Base-by-base conservation (phyloP, 2,797 vertebrate species). In the Allobates femoralis region DNA sequence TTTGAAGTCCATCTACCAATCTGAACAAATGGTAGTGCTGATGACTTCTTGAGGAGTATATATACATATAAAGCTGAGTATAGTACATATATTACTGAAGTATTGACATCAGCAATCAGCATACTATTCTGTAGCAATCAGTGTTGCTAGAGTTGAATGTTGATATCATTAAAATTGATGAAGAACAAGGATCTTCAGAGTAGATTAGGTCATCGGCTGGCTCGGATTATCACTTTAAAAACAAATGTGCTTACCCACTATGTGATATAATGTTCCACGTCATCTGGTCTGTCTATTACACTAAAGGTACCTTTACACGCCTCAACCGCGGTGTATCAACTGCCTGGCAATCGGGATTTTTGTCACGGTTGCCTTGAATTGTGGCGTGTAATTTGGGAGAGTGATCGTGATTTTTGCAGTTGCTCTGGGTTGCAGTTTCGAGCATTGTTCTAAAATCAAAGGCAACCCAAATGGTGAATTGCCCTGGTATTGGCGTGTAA, bases 91-190 rank as follows among this genome's bases (percentile, higher is more conserved):
- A n/a, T n/a, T n/a, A 10, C 18, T 79, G 32, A 46, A 79, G 46
- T 64, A 64, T 79, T 64, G 64, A 30, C 58, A 58, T 41, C 15
- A 64, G 78, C 34, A 50, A 79, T 79, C 34, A 64, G 56, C 1
- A 46, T 28, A 16, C 30, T 1, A 18, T 79, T 64, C n/a, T 64
- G 1, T 28, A 10, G 78, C 8, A 64, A 64, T 50, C 56, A 64
- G 30, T 18, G 18, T 15, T 18, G n/a, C 28, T 50, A 30, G 34
- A 32, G 58, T 30, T 64, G n/a, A 28, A 6, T 64, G 34, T 50
- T 64, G 34, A 46, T 26, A 30, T 78, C 34, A 73, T 26, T 60
- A 60, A 26, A 34, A 41, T 23, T 79, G 55, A 37, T 41, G 23
- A n/a, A 51, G 14, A 53, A 30, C 8, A 15, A 77, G 19, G 75